Percentiles rank a stretch among this genome's conserved stretches.
Conservation (phyloP, 2,888 invertebrate genomes). For the Zootermopsis nevadensis region DNA sequence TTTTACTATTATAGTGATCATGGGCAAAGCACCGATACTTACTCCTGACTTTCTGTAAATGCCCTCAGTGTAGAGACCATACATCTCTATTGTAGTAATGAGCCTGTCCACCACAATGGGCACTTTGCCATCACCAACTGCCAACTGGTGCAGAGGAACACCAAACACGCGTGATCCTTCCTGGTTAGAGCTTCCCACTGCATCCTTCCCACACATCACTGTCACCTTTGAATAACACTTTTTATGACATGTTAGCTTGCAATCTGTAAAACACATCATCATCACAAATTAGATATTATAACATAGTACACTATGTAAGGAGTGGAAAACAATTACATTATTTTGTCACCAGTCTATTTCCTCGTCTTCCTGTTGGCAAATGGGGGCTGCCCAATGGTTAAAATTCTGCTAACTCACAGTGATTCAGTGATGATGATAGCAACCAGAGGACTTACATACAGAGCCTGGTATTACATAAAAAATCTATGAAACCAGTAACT, state of each 20-base stretch:
- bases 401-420: too few relatives aligned
- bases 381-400: too few relatives aligned
- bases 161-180: constrained; percentile 78
- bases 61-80: constrained; percentile 92
- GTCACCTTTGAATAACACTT: constrained; percentile 87
- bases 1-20: too few relatives aligned
- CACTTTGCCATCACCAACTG: constrained; percentile 81
- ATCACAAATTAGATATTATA: neutral
- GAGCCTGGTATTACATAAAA: too few relatives aligned
- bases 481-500: too few relatives aligned
- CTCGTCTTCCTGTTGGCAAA: too few relatives aligned
- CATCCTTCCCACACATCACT: constrained; percentile 66
- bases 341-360: too few relatives aligned
- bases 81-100: constrained; percentile 90
- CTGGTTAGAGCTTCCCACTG: constrained; percentile 4
- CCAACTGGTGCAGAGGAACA: constrained; percentile 79
- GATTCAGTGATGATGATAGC: too few relatives aligned
- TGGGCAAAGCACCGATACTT: constrained; percentile 60
- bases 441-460: too few relatives aligned
- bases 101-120: constrained; percentile 90
- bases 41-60: constrained; percentile 93
- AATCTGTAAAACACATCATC: constrained; percentile 65
- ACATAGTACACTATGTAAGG: neutral
- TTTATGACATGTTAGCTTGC: constrained; percentile 93
- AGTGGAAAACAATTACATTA: too few relatives aligned